phyloP scores from a whole-genome alignment of 2,113 vertebrate species.

The Microtus pennsylvanicus region DNA sequence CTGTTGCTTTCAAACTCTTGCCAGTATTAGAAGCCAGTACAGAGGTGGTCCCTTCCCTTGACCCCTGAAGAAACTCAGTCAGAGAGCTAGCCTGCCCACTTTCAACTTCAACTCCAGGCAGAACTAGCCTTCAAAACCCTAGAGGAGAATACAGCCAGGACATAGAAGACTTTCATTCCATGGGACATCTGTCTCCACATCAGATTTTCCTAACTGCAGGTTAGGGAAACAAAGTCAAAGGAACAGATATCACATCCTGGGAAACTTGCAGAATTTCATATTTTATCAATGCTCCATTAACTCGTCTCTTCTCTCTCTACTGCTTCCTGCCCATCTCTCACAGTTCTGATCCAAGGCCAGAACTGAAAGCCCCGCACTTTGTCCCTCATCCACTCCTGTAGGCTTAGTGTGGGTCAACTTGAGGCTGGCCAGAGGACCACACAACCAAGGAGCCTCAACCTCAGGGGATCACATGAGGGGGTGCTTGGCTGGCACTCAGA shows the following conservation, averaged over 20 bases:
- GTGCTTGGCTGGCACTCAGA: background rate
- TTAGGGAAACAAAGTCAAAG: background rate
- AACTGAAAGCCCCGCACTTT: background rate
- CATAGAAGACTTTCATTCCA: background rate
- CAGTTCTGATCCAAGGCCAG: background rate
- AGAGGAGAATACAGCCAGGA: background rate
- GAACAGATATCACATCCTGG: conserved; percentile 16
- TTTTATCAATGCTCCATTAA: conserved; percentile 24
- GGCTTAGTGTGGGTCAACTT: background rate
- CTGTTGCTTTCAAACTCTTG: background rate
- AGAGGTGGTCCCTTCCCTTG: background rate
- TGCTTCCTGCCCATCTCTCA: background rate
- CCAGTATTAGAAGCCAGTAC: background rate
- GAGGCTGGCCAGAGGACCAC: background rate
- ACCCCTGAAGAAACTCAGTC: background rate
- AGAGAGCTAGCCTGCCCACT: background rate
- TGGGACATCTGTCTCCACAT: fast-evolving
- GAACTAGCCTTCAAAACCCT: background rate
- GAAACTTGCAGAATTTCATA: conserved; percentile 56
- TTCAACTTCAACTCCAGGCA: no score
- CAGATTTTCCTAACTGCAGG: background rate
- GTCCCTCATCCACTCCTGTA: background rate
- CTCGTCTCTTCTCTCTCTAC: conserved; percentile 45
- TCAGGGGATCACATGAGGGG: background rate
- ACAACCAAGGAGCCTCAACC: background rate